Evolutionary conservation across 2,113 vertebrate genomes (phyloP).

Genomic region (Chrysemys picta): DNA sequence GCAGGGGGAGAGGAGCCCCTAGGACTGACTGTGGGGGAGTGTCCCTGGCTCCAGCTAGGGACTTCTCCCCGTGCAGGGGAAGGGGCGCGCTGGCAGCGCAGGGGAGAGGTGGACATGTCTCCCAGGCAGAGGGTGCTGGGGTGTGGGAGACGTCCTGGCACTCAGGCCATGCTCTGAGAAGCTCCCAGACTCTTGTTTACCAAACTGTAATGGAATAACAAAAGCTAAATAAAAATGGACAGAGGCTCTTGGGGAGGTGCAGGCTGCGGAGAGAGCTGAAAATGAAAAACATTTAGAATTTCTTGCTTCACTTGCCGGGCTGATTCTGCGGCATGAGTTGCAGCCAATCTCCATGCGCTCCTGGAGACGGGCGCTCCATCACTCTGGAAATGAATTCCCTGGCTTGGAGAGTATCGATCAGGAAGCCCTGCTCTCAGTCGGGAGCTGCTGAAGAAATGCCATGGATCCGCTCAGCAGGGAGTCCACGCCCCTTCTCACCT

Average conservation of each 20-base stretch:
- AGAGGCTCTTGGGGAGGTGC: background rate
- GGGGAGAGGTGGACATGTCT: background rate
- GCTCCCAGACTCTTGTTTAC: background rate
- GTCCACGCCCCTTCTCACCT: background rate
- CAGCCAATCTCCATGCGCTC: background rate
- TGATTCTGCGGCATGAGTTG: background rate
- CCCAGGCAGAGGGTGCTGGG: no score
- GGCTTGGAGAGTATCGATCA: background rate
- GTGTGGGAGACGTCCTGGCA: background rate
- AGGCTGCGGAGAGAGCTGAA: constrained; percentile 20
- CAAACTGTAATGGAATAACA: background rate
- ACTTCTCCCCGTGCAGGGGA: background rate
- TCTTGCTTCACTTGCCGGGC: constrained; percentile 18
- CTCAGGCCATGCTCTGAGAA: background rate
- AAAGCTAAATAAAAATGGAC: background rate
- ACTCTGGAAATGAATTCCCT: background rate
- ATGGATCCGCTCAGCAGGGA: background rate
- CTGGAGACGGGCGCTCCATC: constrained; percentile 9
- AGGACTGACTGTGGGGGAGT: no score
- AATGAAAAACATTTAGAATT: constrained; percentile 38
- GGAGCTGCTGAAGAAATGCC: background rate
- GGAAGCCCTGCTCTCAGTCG: background rate
- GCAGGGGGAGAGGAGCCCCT: background rate
- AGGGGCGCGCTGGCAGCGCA: background rate
- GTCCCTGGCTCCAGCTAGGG: background rate